A percentile compares a stretch with the other conserved stretches of the same genome.
Evolutionary conservation across 2,113 vertebrate species (phyloP).

Genomic region (Phocoena phocoena): DNA sequence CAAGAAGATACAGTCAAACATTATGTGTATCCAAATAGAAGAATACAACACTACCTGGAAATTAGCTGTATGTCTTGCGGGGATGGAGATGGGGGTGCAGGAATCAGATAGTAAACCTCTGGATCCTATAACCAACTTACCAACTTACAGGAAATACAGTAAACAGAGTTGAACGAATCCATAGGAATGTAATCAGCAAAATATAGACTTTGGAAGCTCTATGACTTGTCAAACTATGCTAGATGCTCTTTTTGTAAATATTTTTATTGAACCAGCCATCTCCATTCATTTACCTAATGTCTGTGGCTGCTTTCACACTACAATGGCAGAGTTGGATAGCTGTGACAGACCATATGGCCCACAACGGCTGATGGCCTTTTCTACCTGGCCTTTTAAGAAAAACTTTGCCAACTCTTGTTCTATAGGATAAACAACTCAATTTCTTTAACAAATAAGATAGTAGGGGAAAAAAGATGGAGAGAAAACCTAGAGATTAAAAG

Average conservation of each 20-base stretch:
- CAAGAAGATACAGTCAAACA: not conserved
- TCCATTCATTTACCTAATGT: not conserved
- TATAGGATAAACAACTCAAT: not conserved
- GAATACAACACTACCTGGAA: not conserved
- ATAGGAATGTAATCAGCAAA: not conserved
- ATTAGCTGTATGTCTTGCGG: not conserved
- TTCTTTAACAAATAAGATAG: constrained; percentile 18
- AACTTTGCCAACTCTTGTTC: not conserved
- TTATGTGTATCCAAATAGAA: not conserved
- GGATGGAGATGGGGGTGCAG: rapidly evolving
- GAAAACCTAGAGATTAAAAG: not conserved
- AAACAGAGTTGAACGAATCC: not conserved
- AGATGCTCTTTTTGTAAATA: not conserved
- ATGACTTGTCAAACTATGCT: not conserved
- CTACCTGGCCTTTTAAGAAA: not conserved
- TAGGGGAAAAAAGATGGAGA: not conserved
- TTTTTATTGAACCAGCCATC: not conserved
- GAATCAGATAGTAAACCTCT: not conserved
- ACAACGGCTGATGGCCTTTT: not conserved
- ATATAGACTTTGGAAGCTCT: not conserved
- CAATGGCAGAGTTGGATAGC: not conserved
- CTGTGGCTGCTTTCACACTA: not conserved
- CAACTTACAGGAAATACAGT: not conserved
- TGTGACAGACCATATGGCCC: not conserved
- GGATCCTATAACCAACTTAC: not conserved